These are phyloP conservation scores for Rhinichthys klamathensis DNA, from an alignment of 2,113 vertebrate species.

Conservation along the genomic window DNA sequence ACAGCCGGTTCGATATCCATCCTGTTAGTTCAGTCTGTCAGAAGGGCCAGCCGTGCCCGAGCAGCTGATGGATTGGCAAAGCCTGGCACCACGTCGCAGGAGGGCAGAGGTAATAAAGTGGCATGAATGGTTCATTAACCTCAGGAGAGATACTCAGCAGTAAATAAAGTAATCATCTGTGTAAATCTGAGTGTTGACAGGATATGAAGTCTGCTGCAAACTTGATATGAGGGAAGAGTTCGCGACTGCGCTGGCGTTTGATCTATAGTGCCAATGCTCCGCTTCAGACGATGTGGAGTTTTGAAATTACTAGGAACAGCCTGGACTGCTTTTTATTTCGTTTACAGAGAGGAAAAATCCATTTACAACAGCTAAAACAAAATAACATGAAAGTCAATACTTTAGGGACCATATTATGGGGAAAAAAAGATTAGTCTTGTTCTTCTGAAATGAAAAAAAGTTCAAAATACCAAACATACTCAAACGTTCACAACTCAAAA, in stretches of 20 bases:
- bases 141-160: conserved; percentile 11
- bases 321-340: background rate
- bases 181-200: conserved; percentile 9
- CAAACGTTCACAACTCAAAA: background rate
- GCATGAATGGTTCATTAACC: conserved; percentile 46
- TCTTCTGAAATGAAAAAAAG: background rate
- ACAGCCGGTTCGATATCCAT: conserved; percentile 17
- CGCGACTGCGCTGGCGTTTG: background rate
- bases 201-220: background rate
- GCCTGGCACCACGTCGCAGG: background rate
- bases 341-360: conserved; percentile 3
- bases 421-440: background rate
- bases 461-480: background rate
- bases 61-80: conserved; percentile 23
- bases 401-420: background rate
- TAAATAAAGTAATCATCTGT: background rate
- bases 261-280: background rate
- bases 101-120: conserved; percentile 32
- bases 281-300: background rate
- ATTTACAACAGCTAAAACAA: background rate
- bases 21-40: background rate
- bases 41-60: background rate
- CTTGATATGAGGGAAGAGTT: conserved; percentile 9
- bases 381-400: background rate
- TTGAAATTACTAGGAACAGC: background rate